Evolutionary conservation across 2,113 vertebrate genomes (phyloP).

Genomic region (Phasianus colchicus): DNA sequence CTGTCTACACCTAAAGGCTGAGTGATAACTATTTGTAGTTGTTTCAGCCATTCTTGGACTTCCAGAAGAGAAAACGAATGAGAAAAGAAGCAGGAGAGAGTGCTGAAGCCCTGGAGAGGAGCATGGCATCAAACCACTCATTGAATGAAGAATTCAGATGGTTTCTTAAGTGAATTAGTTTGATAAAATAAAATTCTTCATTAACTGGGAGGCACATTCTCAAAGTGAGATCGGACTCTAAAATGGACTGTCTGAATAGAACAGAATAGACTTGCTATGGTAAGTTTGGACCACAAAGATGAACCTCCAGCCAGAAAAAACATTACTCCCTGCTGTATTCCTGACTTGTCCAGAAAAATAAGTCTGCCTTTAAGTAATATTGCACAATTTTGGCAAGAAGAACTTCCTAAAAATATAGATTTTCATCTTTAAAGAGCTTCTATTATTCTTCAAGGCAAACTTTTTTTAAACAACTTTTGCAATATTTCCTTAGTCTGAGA

Average conservation of each 20-base stretch:
- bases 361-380: background rate
- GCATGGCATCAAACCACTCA: background rate
- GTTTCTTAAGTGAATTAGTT: background rate
- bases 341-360: background rate
- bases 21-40: background rate
- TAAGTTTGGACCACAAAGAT: background rate
- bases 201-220: accelerated
- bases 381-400: conserved; percentile 10
- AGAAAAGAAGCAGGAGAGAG: background rate
- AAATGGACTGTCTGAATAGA: background rate
- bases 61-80: background rate
- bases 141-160: background rate
- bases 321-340: background rate
- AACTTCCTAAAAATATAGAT: background rate
- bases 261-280: background rate
- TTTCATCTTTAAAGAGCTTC: background rate
- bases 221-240: background rate
- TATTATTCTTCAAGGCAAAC: background rate
- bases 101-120: background rate
- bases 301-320: conserved; percentile 7
- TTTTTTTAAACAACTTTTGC: background rate
- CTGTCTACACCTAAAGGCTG: background rate
- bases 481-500: background rate
- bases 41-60: background rate
- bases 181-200: background rate